These are phyloP conservation scores for Brachyptera putata DNA, from an alignment of 2,888 invertebrate genomes.

Conservation along the genomic window DNA sequence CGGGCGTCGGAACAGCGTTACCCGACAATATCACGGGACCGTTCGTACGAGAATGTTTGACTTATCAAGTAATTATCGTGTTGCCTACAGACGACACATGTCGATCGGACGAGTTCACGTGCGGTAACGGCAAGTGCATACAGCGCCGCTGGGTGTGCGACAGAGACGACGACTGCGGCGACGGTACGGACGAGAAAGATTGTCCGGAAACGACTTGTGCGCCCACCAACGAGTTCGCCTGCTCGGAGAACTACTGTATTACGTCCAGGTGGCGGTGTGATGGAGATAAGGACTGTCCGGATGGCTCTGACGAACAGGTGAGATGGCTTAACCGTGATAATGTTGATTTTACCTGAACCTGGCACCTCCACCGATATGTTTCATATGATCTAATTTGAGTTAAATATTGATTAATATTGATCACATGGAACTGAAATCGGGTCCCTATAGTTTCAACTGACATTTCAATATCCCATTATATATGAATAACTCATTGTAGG, in stretches of 20 bases:
- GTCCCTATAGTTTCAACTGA: too few relatives aligned
- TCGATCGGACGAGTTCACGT: constrained; percentile 89
- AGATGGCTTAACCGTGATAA: too few relatives aligned
- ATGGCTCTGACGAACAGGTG: constrained; percentile 77
- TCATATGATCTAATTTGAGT: too few relatives aligned
- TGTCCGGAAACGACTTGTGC: constrained; percentile 69
- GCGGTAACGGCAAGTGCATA: constrained; percentile 83
- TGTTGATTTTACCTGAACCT: background rate
- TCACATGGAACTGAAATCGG: too few relatives aligned
- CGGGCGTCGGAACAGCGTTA: too few relatives aligned
- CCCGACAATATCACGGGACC: too few relatives aligned
- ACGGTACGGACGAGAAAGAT: constrained; percentile 73
- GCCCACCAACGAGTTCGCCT: constrained; percentile 67
- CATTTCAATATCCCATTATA: too few relatives aligned
- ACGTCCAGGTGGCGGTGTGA: constrained; percentile 80
- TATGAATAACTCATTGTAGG: too few relatives aligned
- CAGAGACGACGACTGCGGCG: constrained; percentile 81
- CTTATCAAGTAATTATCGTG: too few relatives aligned
- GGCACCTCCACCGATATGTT: background rate
- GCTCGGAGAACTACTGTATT: constrained; percentile 71
- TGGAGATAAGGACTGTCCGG: constrained; percentile 78
- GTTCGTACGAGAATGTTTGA: too few relatives aligned
- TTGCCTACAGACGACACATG: constrained; percentile 82
- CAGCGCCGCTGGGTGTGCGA: constrained; percentile 85
- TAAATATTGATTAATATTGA: too few relatives aligned